phyloP scores from a whole-genome alignment of 2,113 vertebrate species.

The Amazona guildingii region DNA sequence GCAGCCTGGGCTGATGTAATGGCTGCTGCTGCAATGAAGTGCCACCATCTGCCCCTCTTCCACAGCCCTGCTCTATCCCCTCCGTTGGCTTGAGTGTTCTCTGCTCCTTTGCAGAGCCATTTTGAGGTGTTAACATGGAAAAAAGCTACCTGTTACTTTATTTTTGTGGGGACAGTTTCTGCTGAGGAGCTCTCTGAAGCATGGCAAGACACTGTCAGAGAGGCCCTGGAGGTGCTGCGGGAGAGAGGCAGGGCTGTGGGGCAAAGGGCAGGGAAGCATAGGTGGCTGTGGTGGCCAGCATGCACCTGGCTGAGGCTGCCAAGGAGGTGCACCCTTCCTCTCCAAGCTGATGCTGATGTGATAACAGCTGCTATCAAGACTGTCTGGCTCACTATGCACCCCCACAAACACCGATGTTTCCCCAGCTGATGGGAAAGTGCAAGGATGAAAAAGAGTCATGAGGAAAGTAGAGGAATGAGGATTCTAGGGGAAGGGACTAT shows the following conservation, averaged over 20 bases:
- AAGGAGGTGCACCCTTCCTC: neutral
- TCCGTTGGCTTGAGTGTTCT: neutral
- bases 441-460: neutral
- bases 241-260: neutral
- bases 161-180: neutral
- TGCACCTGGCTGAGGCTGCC: neutral
- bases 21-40: neutral
- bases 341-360: neutral
- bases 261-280: neutral
- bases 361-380: neutral
- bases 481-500: neutral
- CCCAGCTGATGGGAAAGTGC: neutral
- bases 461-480: neutral
- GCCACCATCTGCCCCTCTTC: neutral
- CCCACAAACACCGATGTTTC: neutral
- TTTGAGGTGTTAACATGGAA: neutral
- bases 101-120: neutral
- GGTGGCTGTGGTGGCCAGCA: neutral
- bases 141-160: neutral
- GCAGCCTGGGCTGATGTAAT: constrained; percentile 1
- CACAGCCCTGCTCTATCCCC: neutral
- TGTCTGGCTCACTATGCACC: neutral
- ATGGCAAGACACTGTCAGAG: neutral
- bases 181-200: neutral
- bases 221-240: neutral